These are phyloP conservation scores for Motacilla tschutschensis DNA, from an alignment of 2,113 vertebrate genomes.

Conservation along the genomic window DNA sequence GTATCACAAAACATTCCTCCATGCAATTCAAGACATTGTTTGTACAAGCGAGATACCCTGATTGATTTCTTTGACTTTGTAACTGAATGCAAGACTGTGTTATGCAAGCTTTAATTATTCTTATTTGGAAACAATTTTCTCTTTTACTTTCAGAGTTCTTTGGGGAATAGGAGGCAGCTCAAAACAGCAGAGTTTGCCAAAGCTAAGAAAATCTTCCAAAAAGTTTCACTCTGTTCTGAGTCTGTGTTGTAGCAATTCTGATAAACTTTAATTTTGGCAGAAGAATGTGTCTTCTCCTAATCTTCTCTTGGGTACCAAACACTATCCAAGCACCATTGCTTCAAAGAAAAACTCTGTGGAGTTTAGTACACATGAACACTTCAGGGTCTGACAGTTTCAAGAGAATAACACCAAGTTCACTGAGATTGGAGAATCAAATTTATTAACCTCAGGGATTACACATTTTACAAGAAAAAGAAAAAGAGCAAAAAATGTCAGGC, in stretches of 20 bases:
- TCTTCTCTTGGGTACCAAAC: background rate
- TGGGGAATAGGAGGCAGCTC: constrained; percentile 25
- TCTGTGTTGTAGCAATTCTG: background rate
- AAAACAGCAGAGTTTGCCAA: constrained; percentile 29
- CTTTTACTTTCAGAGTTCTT: constrained; percentile 31
- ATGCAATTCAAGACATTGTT: constrained; percentile 25
- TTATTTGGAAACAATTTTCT: constrained; percentile 48
- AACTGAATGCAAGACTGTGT: constrained; percentile 23
- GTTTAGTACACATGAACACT: background rate
- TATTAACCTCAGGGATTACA: background rate
- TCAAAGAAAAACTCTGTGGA: background rate
- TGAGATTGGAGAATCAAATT: background rate
- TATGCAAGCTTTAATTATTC: constrained; percentile 54
- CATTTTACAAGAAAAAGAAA: background rate
- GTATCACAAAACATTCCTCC: background rate
- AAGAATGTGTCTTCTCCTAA: background rate
- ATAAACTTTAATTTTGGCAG: background rate
- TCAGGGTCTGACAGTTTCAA: background rate
- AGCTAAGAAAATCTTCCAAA: background rate
- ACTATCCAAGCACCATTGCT: background rate
- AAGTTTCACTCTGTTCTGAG: background rate
- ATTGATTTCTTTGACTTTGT: constrained; percentile 40
- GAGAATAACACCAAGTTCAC: background rate
- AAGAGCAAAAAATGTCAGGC: background rate
- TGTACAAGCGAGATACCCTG: background rate